Conservation (phyloP, 2,113 vertebrate genomes). For the Marmota flaviventris region DNA sequence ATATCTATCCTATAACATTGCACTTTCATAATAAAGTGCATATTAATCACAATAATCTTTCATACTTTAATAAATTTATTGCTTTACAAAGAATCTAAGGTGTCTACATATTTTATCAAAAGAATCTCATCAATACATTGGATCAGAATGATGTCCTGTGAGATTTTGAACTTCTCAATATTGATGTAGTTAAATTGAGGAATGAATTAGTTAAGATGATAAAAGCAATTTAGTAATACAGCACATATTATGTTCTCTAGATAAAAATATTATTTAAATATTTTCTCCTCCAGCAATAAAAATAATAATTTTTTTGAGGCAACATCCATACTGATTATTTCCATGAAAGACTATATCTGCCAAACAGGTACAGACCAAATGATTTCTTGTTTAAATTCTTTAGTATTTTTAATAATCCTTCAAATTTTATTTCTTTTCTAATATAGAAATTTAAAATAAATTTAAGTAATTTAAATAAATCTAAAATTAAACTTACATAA, state of each 20-base stretch:
- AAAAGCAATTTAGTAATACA: not conserved
- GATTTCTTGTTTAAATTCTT: not conserved
- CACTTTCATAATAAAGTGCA: not conserved
- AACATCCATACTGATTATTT: not conserved
- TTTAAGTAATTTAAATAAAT: not conserved
- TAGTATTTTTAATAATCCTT: not conserved
- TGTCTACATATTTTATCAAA: not conserved
- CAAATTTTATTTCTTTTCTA: not conserved
- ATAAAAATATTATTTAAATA: not conserved
- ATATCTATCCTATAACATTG: not conserved
- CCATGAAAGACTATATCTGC: not conserved
- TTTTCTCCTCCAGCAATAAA: not conserved
- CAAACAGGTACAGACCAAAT: not conserved
- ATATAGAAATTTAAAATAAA: not conserved
- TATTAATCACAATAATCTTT: not conserved
- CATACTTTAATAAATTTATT: not conserved
- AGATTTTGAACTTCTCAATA: not conserved
- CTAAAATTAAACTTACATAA: too few species aligned
- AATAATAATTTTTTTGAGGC: not conserved
- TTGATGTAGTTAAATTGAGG: not conserved
- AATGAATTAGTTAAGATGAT: not conserved
- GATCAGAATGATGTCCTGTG: not conserved
- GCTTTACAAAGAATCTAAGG: not conserved
- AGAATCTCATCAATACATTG: not conserved
- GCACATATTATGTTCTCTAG: not conserved